phyloP scores from a whole-genome alignment of 2,888 invertebrate genomes.

The Cheilosia vulpina region DNA sequence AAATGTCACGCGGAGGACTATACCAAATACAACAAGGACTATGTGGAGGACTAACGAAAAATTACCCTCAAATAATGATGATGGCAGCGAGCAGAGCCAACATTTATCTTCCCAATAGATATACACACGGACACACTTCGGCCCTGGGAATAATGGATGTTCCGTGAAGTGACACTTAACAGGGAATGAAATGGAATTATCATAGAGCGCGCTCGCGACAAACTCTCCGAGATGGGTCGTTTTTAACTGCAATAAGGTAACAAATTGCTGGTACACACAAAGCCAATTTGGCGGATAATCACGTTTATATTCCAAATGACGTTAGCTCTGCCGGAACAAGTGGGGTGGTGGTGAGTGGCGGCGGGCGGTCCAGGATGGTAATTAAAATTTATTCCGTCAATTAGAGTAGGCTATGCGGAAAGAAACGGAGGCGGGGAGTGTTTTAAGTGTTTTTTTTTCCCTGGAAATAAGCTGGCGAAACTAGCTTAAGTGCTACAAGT shows the following conservation, averaged over 20 bases:
- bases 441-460: constrained; percentile 52
- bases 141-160: constrained; percentile 68
- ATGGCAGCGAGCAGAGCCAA: constrained; percentile 48
- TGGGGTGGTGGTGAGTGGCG: not conserved
- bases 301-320: constrained; percentile 65
- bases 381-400: constrained; percentile 72
- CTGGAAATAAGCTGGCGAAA: constrained; percentile 16
- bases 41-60: constrained; percentile 51
- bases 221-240: constrained; percentile 41
- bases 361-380: constrained; percentile 35
- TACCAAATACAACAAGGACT: constrained; percentile 14
- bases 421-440: constrained; percentile 1
- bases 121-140: constrained; percentile 33
- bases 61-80: constrained; percentile 66
- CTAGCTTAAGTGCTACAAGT: constrained; percentile 20
- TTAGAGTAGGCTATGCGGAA: constrained; percentile 35
- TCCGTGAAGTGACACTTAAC: constrained; percentile 72
- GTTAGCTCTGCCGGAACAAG: constrained; percentile 37
- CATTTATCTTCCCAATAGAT: constrained; percentile 70
- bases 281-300: constrained; percentile 75
- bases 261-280: constrained; percentile 72
- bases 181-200: constrained; percentile 73
- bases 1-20: constrained; percentile 54
- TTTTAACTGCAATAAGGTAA: constrained; percentile 74
- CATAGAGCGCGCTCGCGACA: constrained; percentile 57